These are phyloP conservation scores for Empidonax alnorum DNA, from an alignment of 2,113 vertebrate species.

Conservation along the genomic window DNA sequence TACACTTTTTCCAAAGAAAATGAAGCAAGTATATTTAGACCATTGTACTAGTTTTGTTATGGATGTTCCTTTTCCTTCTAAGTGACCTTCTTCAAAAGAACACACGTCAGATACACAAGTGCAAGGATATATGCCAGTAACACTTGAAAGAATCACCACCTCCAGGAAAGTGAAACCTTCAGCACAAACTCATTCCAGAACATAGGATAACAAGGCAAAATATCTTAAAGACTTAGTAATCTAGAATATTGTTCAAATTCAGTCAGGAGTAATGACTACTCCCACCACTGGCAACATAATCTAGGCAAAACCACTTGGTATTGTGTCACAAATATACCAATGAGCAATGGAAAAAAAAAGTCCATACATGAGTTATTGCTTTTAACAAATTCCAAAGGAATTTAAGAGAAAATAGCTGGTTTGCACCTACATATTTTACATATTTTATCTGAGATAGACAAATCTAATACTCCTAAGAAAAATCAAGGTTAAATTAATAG, in stretches of 20 bases:
- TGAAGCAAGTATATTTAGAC: neutral
- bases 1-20: neutral
- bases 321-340: neutral
- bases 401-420: neutral
- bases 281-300: neutral
- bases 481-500: neutral
- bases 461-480: neutral
- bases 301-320: neutral
- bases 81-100: neutral
- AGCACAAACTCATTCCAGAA: neutral
- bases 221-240: neutral
- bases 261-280: neutral
- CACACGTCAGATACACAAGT: accelerated
- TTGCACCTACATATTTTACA: neutral
- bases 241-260: neutral
- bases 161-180: neutral
- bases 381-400: neutral
- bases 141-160: neutral
- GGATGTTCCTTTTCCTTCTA: neutral
- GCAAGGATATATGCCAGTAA: accelerated
- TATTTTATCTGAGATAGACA: neutral
- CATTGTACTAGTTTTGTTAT: neutral
- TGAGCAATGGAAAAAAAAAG: neutral
- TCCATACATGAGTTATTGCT: neutral
- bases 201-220: neutral